phyloP scores from a whole-genome alignment of 2,797 vertebrate genomes.

The Oryzias dopingdopingensis region DNA sequence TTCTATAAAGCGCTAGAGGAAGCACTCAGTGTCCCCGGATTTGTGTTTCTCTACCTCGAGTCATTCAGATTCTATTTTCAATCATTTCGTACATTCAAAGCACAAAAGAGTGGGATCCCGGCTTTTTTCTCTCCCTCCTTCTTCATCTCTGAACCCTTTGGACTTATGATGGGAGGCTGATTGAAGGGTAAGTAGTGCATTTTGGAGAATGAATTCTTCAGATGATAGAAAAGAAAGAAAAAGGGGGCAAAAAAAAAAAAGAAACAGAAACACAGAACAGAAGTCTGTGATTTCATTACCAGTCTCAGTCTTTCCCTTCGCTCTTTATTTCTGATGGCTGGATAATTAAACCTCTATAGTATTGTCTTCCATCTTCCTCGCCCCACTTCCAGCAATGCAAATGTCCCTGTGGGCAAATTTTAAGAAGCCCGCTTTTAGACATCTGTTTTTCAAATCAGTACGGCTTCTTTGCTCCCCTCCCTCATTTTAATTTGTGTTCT shows the following conservation, averaged over 20 bases:
- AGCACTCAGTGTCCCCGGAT: slow-evolving; percentile 56
- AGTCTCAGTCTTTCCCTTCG: slow-evolving; percentile 71
- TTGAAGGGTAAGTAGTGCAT: slow-evolving; percentile 79
- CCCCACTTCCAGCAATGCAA: slow-evolving; percentile 74
- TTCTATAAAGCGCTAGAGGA: slow-evolving; percentile 35
- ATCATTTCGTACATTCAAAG: slow-evolving; percentile 63
- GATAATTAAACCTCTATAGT: slow-evolving; percentile 84
- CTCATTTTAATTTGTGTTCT: slow-evolving; percentile 73
- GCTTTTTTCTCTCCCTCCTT: slow-evolving; percentile 53
- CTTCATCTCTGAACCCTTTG: slow-evolving; percentile 76
- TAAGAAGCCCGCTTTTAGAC: slow-evolving; percentile 71
- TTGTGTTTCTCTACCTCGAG: slow-evolving; percentile 58
- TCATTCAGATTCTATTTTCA: slow-evolving; percentile 63
- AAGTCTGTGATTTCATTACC: slow-evolving; percentile 75
- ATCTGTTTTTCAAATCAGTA: slow-evolving; percentile 75
- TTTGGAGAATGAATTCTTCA: slow-evolving; percentile 79
- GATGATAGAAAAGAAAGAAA: slow-evolving; percentile 56
- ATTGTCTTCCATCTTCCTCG: slow-evolving; percentile 79
- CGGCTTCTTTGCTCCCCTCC: slow-evolving; percentile 40
- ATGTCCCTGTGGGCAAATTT: slow-evolving; percentile 74
- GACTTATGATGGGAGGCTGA: slow-evolving; percentile 73
- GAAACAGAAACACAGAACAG: slow-evolving; percentile 60
- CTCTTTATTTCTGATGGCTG: slow-evolving; percentile 78
- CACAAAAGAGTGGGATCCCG: slow-evolving; percentile 62
- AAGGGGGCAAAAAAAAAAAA: slow-evolving; percentile 30